These are phyloP conservation scores for Ctenopoma kingsleyae DNA, from an alignment of 2,797 vertebrate species.

Conservation along the genomic window DNA sequence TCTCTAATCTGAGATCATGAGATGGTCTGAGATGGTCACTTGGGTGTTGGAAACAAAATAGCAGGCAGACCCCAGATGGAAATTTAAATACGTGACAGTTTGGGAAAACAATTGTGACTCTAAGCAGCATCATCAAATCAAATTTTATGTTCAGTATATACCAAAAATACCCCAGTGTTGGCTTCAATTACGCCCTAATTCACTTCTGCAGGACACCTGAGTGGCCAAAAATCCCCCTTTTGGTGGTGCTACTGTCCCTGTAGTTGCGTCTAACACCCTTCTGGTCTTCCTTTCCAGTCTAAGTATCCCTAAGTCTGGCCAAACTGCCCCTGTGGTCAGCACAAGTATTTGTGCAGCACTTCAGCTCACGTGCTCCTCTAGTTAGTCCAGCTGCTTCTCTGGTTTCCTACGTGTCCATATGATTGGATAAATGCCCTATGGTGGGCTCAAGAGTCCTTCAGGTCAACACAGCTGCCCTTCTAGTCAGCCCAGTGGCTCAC, in stretches of 20 bases:
- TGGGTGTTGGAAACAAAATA: background rate
- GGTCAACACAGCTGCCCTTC: background rate
- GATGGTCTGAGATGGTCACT: slow-evolving; percentile 5
- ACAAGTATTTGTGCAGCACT: background rate
- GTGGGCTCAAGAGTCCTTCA: background rate
- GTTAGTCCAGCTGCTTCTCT: background rate
- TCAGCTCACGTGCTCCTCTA: background rate
- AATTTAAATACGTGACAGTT: slow-evolving; percentile 14
- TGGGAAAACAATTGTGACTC: background rate
- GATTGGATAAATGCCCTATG: background rate
- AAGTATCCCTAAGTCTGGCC: background rate
- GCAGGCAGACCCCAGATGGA: background rate
- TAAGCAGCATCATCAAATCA: too few relatives aligned
- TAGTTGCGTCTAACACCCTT: background rate
- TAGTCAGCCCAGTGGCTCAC: too few relatives aligned
- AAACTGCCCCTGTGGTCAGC: background rate
- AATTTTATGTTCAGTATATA: too few relatives aligned
- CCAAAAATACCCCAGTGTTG: too few relatives aligned
- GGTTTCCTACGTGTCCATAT: background rate
- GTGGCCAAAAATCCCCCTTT: too few relatives aligned
- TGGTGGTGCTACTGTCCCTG: background rate
- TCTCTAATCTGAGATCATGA: background rate
- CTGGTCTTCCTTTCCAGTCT: background rate
- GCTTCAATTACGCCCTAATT: background rate
- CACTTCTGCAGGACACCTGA: background rate